These are phyloP conservation scores for Pandemis corylana DNA, from an alignment of 2,888 invertebrate genomes.

Conservation along the genomic window DNA sequence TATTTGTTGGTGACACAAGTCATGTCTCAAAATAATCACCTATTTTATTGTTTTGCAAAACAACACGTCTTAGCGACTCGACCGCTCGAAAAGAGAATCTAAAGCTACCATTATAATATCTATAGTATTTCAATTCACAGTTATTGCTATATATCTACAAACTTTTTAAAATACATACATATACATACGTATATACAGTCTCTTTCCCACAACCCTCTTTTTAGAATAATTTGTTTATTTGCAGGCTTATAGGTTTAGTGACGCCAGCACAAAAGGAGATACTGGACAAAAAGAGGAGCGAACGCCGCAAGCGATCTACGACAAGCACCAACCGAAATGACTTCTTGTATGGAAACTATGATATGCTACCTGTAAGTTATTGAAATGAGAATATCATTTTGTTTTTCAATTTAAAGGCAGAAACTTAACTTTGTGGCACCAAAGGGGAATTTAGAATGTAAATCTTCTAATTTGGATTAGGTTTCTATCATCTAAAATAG, in stretches of 20 bases:
- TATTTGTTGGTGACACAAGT: too few relatives aligned
- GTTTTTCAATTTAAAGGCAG: too few relatives aligned
- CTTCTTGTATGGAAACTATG: constrained; percentile 74
- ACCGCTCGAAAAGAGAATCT: too few relatives aligned
- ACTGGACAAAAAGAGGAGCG: constrained; percentile 73
- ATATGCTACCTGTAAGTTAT: constrained; percentile 72
- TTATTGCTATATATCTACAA: neutral
- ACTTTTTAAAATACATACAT: neutral
- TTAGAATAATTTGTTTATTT: constrained; percentile 44
- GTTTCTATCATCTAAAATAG: too few relatives aligned
- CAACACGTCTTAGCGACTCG: too few relatives aligned
- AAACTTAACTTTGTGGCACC: too few relatives aligned
- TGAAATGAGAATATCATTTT: neutral
- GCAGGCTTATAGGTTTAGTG: constrained; percentile 74
- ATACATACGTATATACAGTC: too few relatives aligned
- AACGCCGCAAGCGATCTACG: constrained; percentile 73
- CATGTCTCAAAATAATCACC: too few relatives aligned
- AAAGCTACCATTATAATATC: neutral
- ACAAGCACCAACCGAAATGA: constrained; percentile 76
- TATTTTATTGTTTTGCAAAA: too few relatives aligned
- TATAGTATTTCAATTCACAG: neutral
- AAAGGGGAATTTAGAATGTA: too few relatives aligned
- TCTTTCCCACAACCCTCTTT: too few relatives aligned
- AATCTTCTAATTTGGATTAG: too few relatives aligned
- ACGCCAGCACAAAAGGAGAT: constrained; percentile 72